Conservation (phyloP, 35 echinoderm and acorn worm species). For the Apostichopus japonicus region DNA sequence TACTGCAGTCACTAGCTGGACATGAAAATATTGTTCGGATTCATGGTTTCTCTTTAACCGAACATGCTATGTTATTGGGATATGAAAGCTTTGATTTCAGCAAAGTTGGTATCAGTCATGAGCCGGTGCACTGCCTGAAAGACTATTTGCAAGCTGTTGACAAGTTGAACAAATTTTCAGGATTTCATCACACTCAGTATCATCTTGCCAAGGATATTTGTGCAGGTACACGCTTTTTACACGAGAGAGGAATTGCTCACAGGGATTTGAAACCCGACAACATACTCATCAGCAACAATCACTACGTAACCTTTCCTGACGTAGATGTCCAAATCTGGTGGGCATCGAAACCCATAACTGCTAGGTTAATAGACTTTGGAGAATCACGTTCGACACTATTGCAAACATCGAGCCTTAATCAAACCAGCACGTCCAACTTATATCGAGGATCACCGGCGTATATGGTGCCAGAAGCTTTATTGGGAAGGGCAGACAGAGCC, state of each 20-base stretch:
- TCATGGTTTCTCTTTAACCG: not conserved
- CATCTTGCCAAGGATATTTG: not conserved
- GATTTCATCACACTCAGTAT: not conserved
- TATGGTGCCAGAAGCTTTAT: conserved; percentile 24
- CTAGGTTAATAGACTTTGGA: conserved; percentile 28
- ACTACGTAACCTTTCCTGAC: not conserved
- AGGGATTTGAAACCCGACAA: conserved; percentile 46
- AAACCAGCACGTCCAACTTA: conserved; percentile 13
- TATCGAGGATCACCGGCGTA: not conserved
- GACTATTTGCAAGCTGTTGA: not conserved
- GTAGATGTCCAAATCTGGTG: conserved; percentile 1
- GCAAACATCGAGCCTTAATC: not conserved
- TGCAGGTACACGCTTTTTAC: not conserved
- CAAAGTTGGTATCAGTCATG: not conserved
- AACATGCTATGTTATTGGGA: not conserved
- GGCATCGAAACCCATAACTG: conserved; percentile 3
- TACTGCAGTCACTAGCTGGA: not conserved
- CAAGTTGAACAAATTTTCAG: conserved; percentile 2
- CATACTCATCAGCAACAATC: not conserved
- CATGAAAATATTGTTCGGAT: conserved; percentile 20
- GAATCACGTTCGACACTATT: conserved; percentile 10
- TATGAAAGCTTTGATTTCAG: conserved; percentile 23
- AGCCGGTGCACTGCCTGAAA: not conserved
- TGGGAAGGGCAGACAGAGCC: not conserved
- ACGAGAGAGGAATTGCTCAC: conserved; percentile 8